phyloP scores from a whole-genome alignment of 2,888 invertebrate genomes.

The Cosmia pyralina region DNA sequence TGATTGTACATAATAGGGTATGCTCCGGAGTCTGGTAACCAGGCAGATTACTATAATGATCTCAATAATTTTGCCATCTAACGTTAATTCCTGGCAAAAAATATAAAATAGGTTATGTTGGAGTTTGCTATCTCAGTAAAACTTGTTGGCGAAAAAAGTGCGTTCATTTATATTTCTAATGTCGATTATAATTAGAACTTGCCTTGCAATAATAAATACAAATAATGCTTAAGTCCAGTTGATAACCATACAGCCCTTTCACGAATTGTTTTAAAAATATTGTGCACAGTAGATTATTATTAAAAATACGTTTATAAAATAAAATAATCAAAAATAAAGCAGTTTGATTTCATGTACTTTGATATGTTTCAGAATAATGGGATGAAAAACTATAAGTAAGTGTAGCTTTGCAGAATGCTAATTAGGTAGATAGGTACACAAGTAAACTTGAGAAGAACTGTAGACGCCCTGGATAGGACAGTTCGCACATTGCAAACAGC shows the following conservation, averaged over 20 bases:
- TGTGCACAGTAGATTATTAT: constrained; percentile 29
- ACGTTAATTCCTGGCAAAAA: neutral
- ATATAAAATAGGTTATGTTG: neutral
- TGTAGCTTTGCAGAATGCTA: neutral
- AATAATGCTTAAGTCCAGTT: neutral
- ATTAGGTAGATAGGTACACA: neutral
- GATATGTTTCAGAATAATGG: constrained; percentile 59
- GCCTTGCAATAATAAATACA: constrained; percentile 3
- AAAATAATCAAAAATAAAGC: constrained; percentile 23
- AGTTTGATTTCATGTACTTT: constrained; percentile 38
- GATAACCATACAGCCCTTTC: constrained; percentile 4
- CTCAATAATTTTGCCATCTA: constrained; percentile 10
- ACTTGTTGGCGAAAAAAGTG: constrained; percentile 3
- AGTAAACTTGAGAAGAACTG: neutral
- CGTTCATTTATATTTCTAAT: neutral
- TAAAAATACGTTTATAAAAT: constrained; percentile 31
- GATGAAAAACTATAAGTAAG: constrained; percentile 15
- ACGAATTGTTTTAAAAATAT: constrained; percentile 20
- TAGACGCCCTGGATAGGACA: neutral
- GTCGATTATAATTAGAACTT: neutral
- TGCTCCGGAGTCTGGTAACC: neutral
- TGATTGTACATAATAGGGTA: constrained; percentile 6
- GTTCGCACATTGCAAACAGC: neutral
- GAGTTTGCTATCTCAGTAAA: neutral
- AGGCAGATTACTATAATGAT: constrained; percentile 7